phyloP scores from a whole-genome alignment of 2,113 vertebrate genomes.

The Nansenia antarctica region DNA sequence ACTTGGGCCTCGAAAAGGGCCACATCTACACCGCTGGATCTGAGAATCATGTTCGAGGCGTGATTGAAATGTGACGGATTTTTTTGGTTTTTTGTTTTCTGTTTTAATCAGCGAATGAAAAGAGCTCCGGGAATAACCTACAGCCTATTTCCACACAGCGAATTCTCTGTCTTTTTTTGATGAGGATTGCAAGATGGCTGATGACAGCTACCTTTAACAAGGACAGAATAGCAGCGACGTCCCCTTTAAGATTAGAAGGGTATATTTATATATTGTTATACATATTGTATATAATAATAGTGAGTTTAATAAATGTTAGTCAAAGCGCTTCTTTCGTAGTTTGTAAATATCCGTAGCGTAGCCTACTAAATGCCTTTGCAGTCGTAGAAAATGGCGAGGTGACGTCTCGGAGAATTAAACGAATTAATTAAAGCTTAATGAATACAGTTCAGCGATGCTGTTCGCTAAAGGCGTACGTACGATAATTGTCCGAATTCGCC shows the following conservation, averaged over 20 bases:
- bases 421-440: conserved; percentile 61
- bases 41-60: conserved; percentile 26
- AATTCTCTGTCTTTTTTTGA: conserved; percentile 63
- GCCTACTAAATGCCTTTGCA: conserved; percentile 23
- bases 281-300: conserved; percentile 34
- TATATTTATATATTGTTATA: conserved; percentile 60
- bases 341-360: not conserved
- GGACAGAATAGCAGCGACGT: conserved; percentile 73
- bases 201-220: conserved; percentile 77
- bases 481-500: conserved; percentile 14
- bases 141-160: conserved; percentile 39
- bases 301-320: conserved; percentile 35
- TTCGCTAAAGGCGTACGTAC: conserved; percentile 49
- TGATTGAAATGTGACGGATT: conserved; percentile 29
- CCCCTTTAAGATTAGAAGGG: conserved; percentile 75
- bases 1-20: conserved; percentile 22
- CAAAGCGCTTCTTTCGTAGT: conserved; percentile 1
- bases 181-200: conserved; percentile 81
- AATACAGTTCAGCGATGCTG: conserved; percentile 52
- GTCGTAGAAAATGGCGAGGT: conserved; percentile 66
- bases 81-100: conserved; percentile 14
- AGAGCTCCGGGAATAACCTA: conserved; percentile 42
- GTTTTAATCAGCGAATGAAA: conserved; percentile 46
- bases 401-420: conserved; percentile 64
- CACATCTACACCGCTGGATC: conserved; percentile 32